Base-by-base conservation (phyloP, 2,797 vertebrate genomes). In the Pelochelys cantorii region DNA sequence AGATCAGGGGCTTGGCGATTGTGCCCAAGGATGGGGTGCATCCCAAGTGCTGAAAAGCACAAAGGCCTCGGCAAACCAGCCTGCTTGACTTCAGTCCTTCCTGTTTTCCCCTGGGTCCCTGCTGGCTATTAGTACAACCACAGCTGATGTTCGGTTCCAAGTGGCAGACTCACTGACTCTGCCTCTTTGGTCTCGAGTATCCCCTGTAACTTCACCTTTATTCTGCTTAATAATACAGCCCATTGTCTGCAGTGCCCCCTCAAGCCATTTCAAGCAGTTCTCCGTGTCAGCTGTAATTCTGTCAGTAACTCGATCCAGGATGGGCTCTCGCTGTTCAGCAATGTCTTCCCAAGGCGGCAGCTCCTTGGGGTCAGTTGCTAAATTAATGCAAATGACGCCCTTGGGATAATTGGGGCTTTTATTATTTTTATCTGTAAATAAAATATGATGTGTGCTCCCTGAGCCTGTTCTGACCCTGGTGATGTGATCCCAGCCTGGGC, bases 221-320 rank as follows among this genome's bases (percentile, higher is more conserved):
- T 98, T 98, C 98, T 88, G 95, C 96, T 96, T 92, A 95, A 98
- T 98, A 99, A 99, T 98, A 97, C 98, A 81, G 96, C 94, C 98
- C 98, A 98, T 98, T 99, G 98, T 99, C 97, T 98, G 96, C 96
- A 94, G 92, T 95, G 42, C 98, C 98, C 98, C 98, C 98, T 98
- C 97, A 97, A 98, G 98, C 98, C 98, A 98, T 98, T 98, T 98
- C 98, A 98, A 98, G 98, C 98, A 98, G 98, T 98, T 99, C 98
- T 99, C 98, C 98, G 98, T 98, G 98, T 99, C 98, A 98, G 97
- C 98, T 98, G 98, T 98, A 99, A 99, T 98, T 99, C 98, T 98
- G 98, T 97, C 98, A 97, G 99, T 98, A 99, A 99, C 98, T 98
- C 95, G 96, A 98, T 97, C 98, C 92, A 93, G 91, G 98, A 98